Evolutionary conservation across 2,797 vertebrate genomes (phyloP), one percentile per base, ranked within the genome.

Genomic region (Leptoclinus maculatus): DNA sequence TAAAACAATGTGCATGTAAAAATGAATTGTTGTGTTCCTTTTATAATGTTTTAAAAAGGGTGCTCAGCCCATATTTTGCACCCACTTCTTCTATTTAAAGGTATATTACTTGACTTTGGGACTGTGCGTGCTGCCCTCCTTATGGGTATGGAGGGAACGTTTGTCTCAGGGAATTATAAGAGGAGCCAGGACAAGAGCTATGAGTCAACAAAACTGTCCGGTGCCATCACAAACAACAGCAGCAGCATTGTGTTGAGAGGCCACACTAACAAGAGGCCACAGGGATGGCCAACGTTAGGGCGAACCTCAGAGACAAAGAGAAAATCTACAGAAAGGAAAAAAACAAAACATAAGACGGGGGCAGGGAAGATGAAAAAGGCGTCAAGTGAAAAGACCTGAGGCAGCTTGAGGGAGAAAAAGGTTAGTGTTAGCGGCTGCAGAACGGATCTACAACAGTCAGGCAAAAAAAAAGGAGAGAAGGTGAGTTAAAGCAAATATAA

Each of bases 401-500:
- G 36, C 14, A 66, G 38, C 76, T 75, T 83, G 19, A 83, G 51
- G 11, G 39, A 71, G 45, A 25, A 54, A 53, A 69, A 34, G 27
- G 17, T 82, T 23, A 58, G 39, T 45, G 71, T 80, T 75, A 66
- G 59, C 36, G 2, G 47, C 83, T 32, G 39, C 57, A 79, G 60
- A 56, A 69, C 4, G 21, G 38, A 70, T 66, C 36, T 39, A 47
- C 56, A 77, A 65, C 53, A 34, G 41, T 43, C 12, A 56, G 66
- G 77, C 4, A 54, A 80, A 64, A 62, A 25, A 14, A 68, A 32
- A 53, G 45, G 63, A 51, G 34, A 43, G 57, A 66, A 72, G 51
- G 27, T 64, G 27, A 45, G 16, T 78, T 78, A 82, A 65, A 83
- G 87, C 62, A 83, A 80, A 73, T 29, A 76, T 53, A 80, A 71